These are phyloP conservation scores for Spodoptera exigua DNA, from an alignment of 2,888 invertebrate species.

Conservation along the genomic window DNA sequence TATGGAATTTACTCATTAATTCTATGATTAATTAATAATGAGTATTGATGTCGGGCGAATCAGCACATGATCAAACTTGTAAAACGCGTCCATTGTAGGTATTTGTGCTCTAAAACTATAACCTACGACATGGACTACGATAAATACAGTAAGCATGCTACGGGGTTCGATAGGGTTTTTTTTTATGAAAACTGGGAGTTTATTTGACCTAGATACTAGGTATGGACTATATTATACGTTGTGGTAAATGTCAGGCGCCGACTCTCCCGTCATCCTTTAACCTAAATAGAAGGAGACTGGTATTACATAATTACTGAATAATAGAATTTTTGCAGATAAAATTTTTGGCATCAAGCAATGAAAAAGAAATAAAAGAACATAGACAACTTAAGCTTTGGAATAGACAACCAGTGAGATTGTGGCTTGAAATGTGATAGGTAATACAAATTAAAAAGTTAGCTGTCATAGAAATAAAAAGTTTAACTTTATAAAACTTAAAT, in stretches of 20 bases:
- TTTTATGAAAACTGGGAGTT: conserved; percentile 35
- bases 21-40: conserved; percentile 85
- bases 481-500: background rate
- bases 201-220: conserved; percentile 53
- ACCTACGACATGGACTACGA: conserved; percentile 46
- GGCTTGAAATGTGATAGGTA: conserved; percentile 29
- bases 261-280: conserved; percentile 76
- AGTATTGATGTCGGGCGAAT: conserved; percentile 76
- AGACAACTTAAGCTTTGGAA: conserved; percentile 85
- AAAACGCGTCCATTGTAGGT: conserved; percentile 33
- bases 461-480: conserved; percentile 1
- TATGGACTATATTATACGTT: conserved; percentile 37
- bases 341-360: conserved; percentile 89
- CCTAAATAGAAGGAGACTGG: conserved; percentile 82
- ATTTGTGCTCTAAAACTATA: conserved; percentile 53
- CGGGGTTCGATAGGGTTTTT: conserved; percentile 20
- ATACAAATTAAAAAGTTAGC: conserved; percentile 14
- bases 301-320: conserved; percentile 81
- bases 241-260: conserved; percentile 58
- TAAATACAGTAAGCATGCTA: conserved; percentile 51
- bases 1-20: conserved; percentile 87
- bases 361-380: conserved; percentile 68
- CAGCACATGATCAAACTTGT: conserved; percentile 57
- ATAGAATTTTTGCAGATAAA: conserved; percentile 80
- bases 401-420: conserved; percentile 82